Conservation (phyloP, 2,113 vertebrate genomes). For the Dicentrarchus labrax region DNA sequence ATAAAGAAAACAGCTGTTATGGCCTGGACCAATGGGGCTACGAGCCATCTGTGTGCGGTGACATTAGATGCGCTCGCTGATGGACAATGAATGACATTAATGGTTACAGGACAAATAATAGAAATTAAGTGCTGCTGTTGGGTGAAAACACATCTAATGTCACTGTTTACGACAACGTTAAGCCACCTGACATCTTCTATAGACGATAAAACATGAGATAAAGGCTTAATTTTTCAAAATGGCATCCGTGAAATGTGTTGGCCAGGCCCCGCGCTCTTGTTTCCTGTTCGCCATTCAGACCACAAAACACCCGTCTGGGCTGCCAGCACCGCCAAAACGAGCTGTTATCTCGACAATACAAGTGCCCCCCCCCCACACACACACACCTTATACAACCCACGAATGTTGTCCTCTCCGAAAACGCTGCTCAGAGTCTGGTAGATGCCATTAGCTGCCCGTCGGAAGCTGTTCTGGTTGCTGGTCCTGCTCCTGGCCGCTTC, state of each 20-base stretch:
- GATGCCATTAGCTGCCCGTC: slow-evolving; percentile 87
- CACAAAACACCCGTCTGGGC: neutral
- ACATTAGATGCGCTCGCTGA: neutral
- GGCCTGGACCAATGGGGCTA: neutral
- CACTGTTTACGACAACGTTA: no score
- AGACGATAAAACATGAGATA: neutral
- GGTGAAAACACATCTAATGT: neutral
- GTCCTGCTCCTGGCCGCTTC: slow-evolving; percentile 87
- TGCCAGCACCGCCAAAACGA: no score
- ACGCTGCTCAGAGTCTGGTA: slow-evolving; percentile 91
- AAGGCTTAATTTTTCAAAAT: slow-evolving; percentile 59
- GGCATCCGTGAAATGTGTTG: slow-evolving; percentile 54
- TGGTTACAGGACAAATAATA: neutral
- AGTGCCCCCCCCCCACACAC: no score
- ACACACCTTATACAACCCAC: slow-evolving; percentile 90
- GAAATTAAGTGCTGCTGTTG: neutral
- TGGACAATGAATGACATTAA: slow-evolving; percentile 19
- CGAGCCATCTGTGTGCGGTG: neutral
- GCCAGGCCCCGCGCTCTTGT: slow-evolving; percentile 43
- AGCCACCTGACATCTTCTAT: neutral
- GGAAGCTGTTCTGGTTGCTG: slow-evolving; percentile 89
- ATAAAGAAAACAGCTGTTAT: neutral
- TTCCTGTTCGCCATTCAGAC: slow-evolving; percentile 32
- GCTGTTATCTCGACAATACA: fast-evolving
- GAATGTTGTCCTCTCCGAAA: slow-evolving; percentile 94